phyloP scores from a whole-genome alignment of 2,797 vertebrate species.

The Orestias chungarensis region DNA sequence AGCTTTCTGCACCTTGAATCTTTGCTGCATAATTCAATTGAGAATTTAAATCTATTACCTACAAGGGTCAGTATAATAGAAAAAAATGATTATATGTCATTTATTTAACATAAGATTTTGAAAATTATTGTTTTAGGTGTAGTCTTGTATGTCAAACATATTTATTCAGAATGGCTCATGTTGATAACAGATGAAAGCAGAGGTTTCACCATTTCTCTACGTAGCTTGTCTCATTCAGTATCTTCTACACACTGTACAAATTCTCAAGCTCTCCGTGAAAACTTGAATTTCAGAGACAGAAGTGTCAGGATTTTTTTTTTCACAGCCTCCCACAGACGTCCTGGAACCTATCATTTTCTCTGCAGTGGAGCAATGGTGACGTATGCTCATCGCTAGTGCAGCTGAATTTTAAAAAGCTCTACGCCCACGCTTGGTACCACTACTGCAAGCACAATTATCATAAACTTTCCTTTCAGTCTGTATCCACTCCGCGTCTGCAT shows the following conservation, averaged over 20 bases:
- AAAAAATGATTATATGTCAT: slow-evolving; percentile 36
- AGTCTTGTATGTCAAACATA: slow-evolving; percentile 40
- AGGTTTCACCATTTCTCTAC: slow-evolving; percentile 39
- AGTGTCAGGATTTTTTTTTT: slow-evolving; percentile 75
- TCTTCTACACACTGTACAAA: slow-evolving; percentile 38
- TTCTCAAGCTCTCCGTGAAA: slow-evolving; percentile 41
- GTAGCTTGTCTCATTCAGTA: slow-evolving; percentile 42
- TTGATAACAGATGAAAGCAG: slow-evolving; percentile 28
- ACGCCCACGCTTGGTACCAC: slow-evolving; percentile 80
- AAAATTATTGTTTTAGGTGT: slow-evolving; percentile 22
- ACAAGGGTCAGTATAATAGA: slow-evolving; percentile 17
- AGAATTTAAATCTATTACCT: slow-evolving; percentile 24
- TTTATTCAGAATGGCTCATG: slow-evolving; percentile 31
- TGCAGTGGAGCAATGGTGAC: slow-evolving; percentile 83
- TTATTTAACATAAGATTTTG: background rate
- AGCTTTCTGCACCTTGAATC: slow-evolving; percentile 30
- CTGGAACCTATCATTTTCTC: slow-evolving; percentile 85
- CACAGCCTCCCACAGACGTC: slow-evolving; percentile 82
- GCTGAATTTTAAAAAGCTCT: slow-evolving; percentile 86
- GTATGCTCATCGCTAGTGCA: slow-evolving; percentile 79
- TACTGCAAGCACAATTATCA: slow-evolving; percentile 80
- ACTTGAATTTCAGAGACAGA: slow-evolving; percentile 68
- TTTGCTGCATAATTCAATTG: slow-evolving; percentile 28
- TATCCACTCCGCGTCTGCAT: slow-evolving; percentile 53
- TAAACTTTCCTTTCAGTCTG: slow-evolving; percentile 71